These are phyloP conservation scores for Campylorhamphus procurvoides DNA, from an alignment of 2,113 vertebrate species.

Conservation along the genomic window DNA sequence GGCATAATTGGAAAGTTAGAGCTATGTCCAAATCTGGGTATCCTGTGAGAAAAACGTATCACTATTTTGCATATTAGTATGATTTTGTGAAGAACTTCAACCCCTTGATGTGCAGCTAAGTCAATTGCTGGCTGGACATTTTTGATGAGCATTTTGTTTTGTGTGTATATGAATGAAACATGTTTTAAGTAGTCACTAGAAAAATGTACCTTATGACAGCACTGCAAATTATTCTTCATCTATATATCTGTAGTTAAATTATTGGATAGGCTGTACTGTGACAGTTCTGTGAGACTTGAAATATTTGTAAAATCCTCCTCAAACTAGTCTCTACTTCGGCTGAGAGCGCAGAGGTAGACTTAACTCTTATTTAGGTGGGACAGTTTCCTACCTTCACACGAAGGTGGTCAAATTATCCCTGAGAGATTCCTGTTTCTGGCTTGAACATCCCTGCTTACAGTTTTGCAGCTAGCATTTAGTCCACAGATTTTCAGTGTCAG, in stretches of 20 bases:
- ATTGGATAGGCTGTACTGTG: neutral
- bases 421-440: neutral
- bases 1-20: neutral
- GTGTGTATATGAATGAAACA: neutral
- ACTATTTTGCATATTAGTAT: neutral
- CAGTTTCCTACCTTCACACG: neutral
- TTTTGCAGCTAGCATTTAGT: neutral
- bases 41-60: neutral
- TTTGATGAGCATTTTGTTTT: neutral
- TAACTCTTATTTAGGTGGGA: neutral
- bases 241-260: neutral
- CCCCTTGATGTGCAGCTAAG: neutral
- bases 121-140: neutral
- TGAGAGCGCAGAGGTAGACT: neutral
- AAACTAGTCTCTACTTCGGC: neutral
- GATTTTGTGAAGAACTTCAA: neutral
- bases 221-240: neutral
- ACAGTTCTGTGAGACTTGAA: neutral
- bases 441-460: neutral
- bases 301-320: neutral
- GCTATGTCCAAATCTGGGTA: neutral
- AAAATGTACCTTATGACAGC: neutral
- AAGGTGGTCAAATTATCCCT: neutral
- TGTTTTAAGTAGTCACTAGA: neutral
- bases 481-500: neutral